Evolutionary conservation across 2,113 vertebrate genomes (phyloP), one percentile per base, ranked within the genome.

Genomic region (Mugil cephalus): DNA sequence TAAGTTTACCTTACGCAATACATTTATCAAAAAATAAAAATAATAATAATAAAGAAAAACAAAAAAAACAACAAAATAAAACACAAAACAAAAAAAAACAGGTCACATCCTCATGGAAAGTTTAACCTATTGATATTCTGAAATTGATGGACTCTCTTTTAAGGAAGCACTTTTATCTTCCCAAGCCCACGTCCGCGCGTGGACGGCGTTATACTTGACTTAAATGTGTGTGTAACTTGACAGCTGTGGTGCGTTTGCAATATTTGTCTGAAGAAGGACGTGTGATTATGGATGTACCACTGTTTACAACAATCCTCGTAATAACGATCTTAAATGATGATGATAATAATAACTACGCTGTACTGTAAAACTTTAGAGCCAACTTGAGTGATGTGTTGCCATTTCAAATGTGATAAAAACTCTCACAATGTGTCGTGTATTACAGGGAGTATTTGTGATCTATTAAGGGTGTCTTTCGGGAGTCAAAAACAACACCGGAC

Each of bases 251-350:
- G 47, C 24, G 46, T 72, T 81, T 71, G 69, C 71, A 63, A 70
- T 61, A 51, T 58, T 66, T 74, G 71, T 74, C 52, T 21, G 24
- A 30, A 63, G 51, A 47, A 81, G 58, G 51, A 62, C 61, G 39
- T 72, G 64, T 60, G 77, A 79, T 77, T 69, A 65, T 4, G 19
- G 61, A 69, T 74, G 74, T 54, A 45, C 58, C 58, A 83, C 79
- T 86, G 91, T 93, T 93, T 91, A 89, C 91, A 90, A 74, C 48
- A 70, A 80, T 52, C 64, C 77, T 76, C 69, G 67, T 60, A 36
- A 80, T 52, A 69, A 77, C 72, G 18, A 71, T 74, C 35, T 62
- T 67, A 40, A 70, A 39, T 61, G 70, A 62, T 62, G 68, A 39
- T 61, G 70, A 62, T 62, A 83, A 86, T 71, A 71, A 60, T 52